Conservation (phyloP, 1,140 invertebrate species). For the Drosophila sulfurigaster region DNA sequence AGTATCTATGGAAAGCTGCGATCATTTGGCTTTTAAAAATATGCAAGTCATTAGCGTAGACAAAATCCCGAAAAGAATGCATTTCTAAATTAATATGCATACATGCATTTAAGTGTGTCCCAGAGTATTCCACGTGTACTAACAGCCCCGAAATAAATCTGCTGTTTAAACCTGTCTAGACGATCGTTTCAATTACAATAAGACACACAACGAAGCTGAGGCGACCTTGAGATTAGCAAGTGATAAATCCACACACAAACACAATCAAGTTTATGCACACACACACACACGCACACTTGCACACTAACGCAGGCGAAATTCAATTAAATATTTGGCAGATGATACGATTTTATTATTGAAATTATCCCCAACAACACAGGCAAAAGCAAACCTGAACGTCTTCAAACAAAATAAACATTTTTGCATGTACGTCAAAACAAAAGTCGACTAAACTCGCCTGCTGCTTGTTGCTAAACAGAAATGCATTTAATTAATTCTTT, state of each 20-base stretch:
- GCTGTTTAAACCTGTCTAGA: slow-evolving; percentile 48
- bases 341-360: slow-evolving; percentile 55
- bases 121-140: slow-evolving; percentile 23
- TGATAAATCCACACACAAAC: slow-evolving; percentile 64
- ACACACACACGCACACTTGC: slow-evolving; percentile 7
- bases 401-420: slow-evolving; percentile 37
- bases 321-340: slow-evolving; percentile 61
- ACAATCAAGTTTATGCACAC: slow-evolving; percentile 37
- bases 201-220: slow-evolving; percentile 13
- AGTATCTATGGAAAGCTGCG: slow-evolving; percentile 16
- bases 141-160: slow-evolving; percentile 28
- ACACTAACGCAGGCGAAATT: slow-evolving; percentile 25
- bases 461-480: slow-evolving; percentile 62
- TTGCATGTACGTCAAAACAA: slow-evolving; percentile 10
- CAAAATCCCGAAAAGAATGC: neutral
- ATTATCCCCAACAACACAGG: slow-evolving; percentile 37
- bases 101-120: neutral
- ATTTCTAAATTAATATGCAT: slow-evolving; percentile 2
- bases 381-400: slow-evolving; percentile 14
- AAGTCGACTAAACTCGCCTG: slow-evolving; percentile 50
- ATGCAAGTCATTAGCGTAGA: slow-evolving; percentile 33
- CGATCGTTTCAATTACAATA: slow-evolving; percentile 45
- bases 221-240: slow-evolving; percentile 69
- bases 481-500: slow-evolving; percentile 62
- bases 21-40: neutral